These are phyloP conservation scores for Nothobranchius kuhntae DNA, from an alignment of 2,113 vertebrate genomes.

Conservation along the genomic window DNA sequence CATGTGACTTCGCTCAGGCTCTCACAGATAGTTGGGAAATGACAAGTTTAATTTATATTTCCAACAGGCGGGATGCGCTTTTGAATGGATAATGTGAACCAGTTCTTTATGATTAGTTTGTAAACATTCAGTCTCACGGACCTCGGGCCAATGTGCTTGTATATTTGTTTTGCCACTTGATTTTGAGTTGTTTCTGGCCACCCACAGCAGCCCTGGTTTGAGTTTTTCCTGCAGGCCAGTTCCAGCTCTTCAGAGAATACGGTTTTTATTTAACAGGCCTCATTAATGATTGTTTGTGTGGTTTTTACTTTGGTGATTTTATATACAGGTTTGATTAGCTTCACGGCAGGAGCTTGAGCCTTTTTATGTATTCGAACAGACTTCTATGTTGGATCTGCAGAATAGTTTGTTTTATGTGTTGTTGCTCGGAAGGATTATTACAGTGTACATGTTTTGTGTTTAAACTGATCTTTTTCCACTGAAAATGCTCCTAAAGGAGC, in stretches of 20 bases:
- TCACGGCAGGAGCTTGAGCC: no score
- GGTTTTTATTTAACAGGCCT: conserved; percentile 35
- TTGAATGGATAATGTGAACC: conserved; percentile 42
- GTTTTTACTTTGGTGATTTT: no score
- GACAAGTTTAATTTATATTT: conserved; percentile 47
- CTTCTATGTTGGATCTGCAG: no score
- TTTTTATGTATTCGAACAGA: no score
- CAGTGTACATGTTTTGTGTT: no score
- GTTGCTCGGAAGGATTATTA: no score
- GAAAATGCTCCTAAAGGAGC: no score
- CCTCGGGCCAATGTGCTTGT: conserved; percentile 13
- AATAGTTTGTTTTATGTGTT: no score
- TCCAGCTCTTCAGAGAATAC: conserved; percentile 38
- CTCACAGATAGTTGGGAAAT: conserved; percentile 38
- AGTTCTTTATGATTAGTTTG: conserved; percentile 60
- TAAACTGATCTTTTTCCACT: no score
- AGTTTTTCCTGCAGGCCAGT: conserved; percentile 45
- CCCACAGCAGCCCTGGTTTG: conserved; percentile 65
- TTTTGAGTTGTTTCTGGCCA: conserved; percentile 68
- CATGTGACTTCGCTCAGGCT: conserved; percentile 42
- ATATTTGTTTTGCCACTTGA: conserved; percentile 64
- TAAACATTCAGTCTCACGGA: conserved; percentile 69
- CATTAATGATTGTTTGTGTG: conserved; percentile 39
- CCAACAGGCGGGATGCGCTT: conserved; percentile 40
- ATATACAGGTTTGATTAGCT: no score